These are phyloP conservation scores for Pomatorhinus ruficollis DNA, from an alignment of 2,113 vertebrate genomes.

Conservation along the genomic window DNA sequence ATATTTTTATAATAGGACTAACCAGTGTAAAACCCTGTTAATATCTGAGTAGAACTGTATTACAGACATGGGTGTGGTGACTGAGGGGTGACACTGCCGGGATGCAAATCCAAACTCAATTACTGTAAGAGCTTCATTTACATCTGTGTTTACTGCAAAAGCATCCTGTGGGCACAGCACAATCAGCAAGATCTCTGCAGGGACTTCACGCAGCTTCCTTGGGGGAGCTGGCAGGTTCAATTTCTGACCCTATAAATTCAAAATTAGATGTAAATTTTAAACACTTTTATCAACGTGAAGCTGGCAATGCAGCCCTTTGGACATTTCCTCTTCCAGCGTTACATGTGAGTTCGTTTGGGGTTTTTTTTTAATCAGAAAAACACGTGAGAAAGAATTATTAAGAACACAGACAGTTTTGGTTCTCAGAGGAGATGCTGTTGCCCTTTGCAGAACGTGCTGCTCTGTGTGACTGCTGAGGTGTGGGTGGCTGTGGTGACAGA, in stretches of 20 bases:
- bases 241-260: background rate
- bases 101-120: background rate
- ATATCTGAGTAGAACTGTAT: background rate
- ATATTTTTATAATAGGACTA: fast-evolving
- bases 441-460: background rate
- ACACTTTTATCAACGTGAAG: background rate
- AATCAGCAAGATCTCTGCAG: background rate
- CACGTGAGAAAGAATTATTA: background rate
- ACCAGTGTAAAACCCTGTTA: background rate
- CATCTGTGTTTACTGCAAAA: background rate
- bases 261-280: background rate
- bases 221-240: background rate
- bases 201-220: background rate
- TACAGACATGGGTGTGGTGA: background rate
- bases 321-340: background rate
- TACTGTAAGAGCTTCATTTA: background rate
- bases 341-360: fast-evolving
- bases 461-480: background rate
- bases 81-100: background rate
- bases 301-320: background rate
- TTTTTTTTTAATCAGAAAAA: background rate
- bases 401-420: background rate
- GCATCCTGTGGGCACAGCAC: background rate
- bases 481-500: background rate
- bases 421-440: background rate